Conservation (phyloP, 53 echinoderm and acorn worm genomes). For the Antedon mediterranea region DNA sequence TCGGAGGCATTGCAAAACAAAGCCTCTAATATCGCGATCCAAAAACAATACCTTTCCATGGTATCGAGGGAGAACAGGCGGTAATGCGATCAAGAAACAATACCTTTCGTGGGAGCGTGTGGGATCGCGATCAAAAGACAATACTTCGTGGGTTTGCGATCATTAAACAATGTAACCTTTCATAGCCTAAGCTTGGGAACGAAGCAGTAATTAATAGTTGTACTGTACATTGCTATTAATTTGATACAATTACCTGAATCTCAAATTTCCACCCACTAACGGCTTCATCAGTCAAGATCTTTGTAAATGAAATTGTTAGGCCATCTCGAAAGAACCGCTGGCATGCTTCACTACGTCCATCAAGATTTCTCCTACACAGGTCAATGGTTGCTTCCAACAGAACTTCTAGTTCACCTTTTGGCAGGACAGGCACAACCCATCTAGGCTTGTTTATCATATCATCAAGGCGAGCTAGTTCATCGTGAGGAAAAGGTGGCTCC, state of each 20-base stretch:
- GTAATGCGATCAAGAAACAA: no score
- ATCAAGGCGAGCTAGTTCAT: conserved; percentile 68
- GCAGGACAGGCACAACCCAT: conserved; percentile 96
- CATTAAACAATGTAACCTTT: no score
- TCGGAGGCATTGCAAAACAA: no score
- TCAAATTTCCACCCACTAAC: conserved; percentile 99
- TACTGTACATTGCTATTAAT: no score
- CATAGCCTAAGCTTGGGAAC: no score
- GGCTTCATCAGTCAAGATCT: conserved; percentile 91
- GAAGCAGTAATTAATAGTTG: no score
- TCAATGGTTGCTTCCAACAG: conserved; percentile 76
- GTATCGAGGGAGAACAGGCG: no score
- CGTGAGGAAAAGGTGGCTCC: conserved; percentile 76
- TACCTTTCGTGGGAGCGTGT: no score
- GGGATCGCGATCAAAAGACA: no score
- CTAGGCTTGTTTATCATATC: conserved; percentile 98
- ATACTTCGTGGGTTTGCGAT: no score
- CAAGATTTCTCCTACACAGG: conserved; percentile 73
- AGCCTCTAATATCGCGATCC: no score
- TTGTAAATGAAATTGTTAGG: conserved; percentile 90
- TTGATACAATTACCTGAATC: conserved; percentile 67
- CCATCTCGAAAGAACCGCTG: conserved; percentile 96
- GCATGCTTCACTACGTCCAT: conserved; percentile 82
- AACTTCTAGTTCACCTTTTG: conserved; percentile 93
- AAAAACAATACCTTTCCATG: no score